Evolutionary conservation across 2,888 invertebrate species (phyloP), one percentile per base, ranked within the genome.

Genomic region (Eristalinus sepulchralis): DNA sequence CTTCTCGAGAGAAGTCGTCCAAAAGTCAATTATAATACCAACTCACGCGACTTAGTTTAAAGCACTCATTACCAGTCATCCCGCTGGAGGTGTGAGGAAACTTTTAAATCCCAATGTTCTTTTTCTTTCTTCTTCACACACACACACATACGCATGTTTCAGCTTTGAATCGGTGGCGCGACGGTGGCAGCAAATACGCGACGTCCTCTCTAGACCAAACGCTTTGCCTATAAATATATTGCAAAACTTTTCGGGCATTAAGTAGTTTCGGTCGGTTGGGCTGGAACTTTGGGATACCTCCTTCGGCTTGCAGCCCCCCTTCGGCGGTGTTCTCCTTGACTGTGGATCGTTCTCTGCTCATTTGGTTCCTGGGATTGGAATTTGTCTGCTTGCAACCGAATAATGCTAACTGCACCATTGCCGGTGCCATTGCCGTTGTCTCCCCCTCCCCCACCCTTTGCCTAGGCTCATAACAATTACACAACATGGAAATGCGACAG

Each of bases 171-270:
- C 39, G 4, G 39, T 13, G 39, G 4, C 39, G 13, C 17, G 39
- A 13, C 47, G n/a, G 17, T n/a, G 47, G 27, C 27, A 5, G 27
- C 2, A 27, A 27, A 2, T 2, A 5, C 27, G 27, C 27, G 27
- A 27, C 27, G 27, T 5, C 27, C 27, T 5, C 27, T 5, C 2
- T 27, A 27, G 27, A 27, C 27, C 27, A 27, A 63, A 70, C 79
- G 68, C 36, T 70, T 75, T 64, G 75, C 78, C 83, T 78, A 78
- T 79, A 79, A 75, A 86, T 79, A 86, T 79, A 86, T 83, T 78
- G 83, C 66, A 70, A 83, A 86, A 86, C 86, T 86, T 86, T 86
- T 83, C 66, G 70, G 77, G 75, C 86, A 86, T 86, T 86, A 86
- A 86, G 86, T 86, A 83, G 86, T 79, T 82, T 75, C 83, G 83